Evolutionary conservation across 2,113 vertebrate genomes (phyloP), one percentile per base, ranked within the genome.

Genomic region (Silurus glanis): DNA sequence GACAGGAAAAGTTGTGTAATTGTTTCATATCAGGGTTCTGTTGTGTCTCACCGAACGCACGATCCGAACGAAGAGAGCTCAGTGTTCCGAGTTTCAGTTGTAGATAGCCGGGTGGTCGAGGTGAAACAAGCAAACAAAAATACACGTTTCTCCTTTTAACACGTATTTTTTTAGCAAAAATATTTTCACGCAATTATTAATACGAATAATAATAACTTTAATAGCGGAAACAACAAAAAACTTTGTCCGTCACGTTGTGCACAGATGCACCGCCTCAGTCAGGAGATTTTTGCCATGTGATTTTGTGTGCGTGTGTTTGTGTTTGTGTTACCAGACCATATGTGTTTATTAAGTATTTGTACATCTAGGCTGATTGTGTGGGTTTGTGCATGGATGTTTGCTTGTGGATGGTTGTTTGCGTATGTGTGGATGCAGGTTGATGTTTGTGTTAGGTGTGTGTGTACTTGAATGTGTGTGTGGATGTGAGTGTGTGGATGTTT

Each of bases 1-100:
- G 58, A 75, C 69, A 75, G 55, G 56, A 80, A 80, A 80, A 80
- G 78, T 61, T 80, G 78, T 80, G 78, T 58, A 61, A 23, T 23
- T 19, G 6, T 45, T 45, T 59, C 9, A 61, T 45, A 47, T 80
- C 47, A n/a, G 21, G 45, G 45, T 49, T 37, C 19, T 23, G 21
- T 61, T 6, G 0, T 21, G 6, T 56, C 75, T 56, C 10, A n/a
- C 19, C 53, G 16, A 79, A 9, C 14, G n/a, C 37, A 37, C 37
- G 37, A 37, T 37, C 37, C 37, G 37, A 37, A 37, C 37, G 3
- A 37, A 37, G 37, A n/a, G 74, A 76, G 74, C 53, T 76, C 21
- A n/a, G 23, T n/a, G 47, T 51, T 53, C 53, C 21, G 14, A 6
- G 21, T n/a, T 12, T 64, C 9, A 64, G 1, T 66, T 66, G n/a